Percentiles rank a stretch among this genome's conserved stretches.
These are phyloP conservation scores for Carassius gibelio DNA, from an alignment of 2,113 vertebrate species.

Conservation along the genomic window DNA sequence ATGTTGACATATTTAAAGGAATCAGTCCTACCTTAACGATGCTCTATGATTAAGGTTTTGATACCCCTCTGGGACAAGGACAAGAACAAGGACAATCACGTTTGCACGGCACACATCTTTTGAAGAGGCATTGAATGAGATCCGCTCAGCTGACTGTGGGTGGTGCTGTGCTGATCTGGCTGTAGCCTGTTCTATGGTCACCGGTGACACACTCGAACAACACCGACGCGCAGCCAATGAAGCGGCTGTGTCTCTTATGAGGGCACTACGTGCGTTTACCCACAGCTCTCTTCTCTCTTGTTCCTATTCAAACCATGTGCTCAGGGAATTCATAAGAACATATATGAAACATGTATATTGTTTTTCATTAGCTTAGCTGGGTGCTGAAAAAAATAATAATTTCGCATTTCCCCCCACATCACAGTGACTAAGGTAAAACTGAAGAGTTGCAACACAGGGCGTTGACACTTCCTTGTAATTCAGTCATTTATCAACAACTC, in stretches of 20 bases:
- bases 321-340: not conserved
- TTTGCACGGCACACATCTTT: not conserved
- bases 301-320: not conserved
- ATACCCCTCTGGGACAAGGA: not conserved
- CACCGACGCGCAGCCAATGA: conserved; percentile 53
- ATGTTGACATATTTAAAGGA: not conserved
- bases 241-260: conserved; percentile 8
- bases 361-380: not conserved
- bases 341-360: not conserved
- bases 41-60: not conserved
- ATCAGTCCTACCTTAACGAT: conserved; percentile 45
- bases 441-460: not conserved
- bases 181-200: not conserved
- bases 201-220: conserved; percentile 43
- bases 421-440: not conserved
- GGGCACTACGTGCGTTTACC: conserved; percentile 5
- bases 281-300: not conserved
- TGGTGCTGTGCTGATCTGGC: not conserved
- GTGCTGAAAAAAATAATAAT: not conserved
- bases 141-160: not conserved
- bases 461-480: not conserved
- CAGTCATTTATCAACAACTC: not conserved
- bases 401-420: not conserved
- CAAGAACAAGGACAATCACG: conserved; percentile 29
- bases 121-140: not conserved